Evolutionary conservation across 2,797 vertebrate genomes (phyloP), one percentile per base, ranked within the genome.

Genomic region (Phylloscopus collybita): DNA sequence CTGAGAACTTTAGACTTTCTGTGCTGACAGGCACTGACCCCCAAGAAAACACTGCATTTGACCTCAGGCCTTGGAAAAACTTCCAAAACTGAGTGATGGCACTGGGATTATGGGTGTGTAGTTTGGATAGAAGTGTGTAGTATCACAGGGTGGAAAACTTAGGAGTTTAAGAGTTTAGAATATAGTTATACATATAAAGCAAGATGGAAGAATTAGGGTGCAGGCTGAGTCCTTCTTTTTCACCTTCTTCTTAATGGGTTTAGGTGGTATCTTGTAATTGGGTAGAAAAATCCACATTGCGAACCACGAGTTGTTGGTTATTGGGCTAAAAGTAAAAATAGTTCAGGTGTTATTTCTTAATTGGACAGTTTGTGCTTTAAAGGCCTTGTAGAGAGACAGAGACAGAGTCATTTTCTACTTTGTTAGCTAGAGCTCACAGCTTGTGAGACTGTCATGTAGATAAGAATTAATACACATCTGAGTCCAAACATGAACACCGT

Each of bases 401-500:
- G 56, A 36, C 22, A n/a, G n/a, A n/a, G n/a, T 15, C 22, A 59
- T 59, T 59, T 25, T 59, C 10, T 16, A 25, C n/a, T 23, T 59
- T 59, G n/a, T 59, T 25, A 59, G 56, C 10, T 36, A 36, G 56
- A 59, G 16, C n/a, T 36, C n/a, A 36, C n/a, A 36, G 16, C 22
- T 26, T 36, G 15, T 36, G n/a, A 26, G 23, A 36, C n/a, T 59
- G 56, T 36, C 6, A 5, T 7, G 6, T 17, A 34, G 56, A 17
- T 59, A 59, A 59, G 56, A 59, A 59, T 36, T 59, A 59, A 59
- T 59, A 11, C 25, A 59, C 23, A 59, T 11, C 56, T 17, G 22
- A 36, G 22, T 23, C n/a, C 1, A 1, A 57, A 57, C 20, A 6
- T 5, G 2, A 25, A 59, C n/a, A 8, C 3, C 4, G 2, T 34